Percentiles rank a stretch among this genome's conserved stretches.
These are phyloP conservation scores for Oryctolagus cuniculus DNA, from an alignment of 2,113 vertebrate genomes.

Conservation along the genomic window mOryCun1.1 NC_091438.1:70788001-70788500, in stretches of 20 bases:
- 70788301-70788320: not conserved
- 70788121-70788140: not conserved
- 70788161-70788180: not conserved
- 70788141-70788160: not conserved
- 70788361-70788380: not conserved
- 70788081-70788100: not conserved
- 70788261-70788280: slow-evolving; percentile 2
- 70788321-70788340: not conserved
- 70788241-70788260: not conserved
- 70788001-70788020: too few species aligned
- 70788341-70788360: not conserved
- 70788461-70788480: not conserved
- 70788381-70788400: not conserved
- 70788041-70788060: too few species aligned
- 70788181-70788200: not conserved
- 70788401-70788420: not conserved
- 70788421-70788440: slow-evolving; percentile 2
- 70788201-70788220: not conserved
- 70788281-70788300: not conserved
- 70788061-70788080: too few species aligned
- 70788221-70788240: not conserved
- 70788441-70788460: not conserved
- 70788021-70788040: too few species aligned
- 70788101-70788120: not conserved
- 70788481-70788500: not conserved